These are phyloP conservation scores for Muntiacus reevesi DNA, from an alignment of 2,113 vertebrate species.

Conservation along the genomic window DNA sequence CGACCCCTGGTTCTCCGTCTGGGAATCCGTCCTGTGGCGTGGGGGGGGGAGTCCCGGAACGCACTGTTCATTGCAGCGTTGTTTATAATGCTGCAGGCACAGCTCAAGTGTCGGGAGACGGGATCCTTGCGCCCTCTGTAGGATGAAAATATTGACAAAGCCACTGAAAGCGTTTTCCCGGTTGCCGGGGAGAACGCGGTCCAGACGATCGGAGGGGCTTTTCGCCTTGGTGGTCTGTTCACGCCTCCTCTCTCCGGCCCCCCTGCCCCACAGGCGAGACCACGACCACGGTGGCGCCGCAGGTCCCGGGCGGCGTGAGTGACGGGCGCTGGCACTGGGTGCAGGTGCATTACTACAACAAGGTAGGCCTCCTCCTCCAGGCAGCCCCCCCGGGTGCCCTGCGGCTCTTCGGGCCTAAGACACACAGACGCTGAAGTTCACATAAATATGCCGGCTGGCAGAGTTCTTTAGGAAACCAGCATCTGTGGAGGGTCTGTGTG, in stretches of 20 bases:
- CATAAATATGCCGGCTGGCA: rapidly evolving
- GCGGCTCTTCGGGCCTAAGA: rapidly evolving
- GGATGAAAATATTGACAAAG: rapidly evolving
- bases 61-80: rapidly evolving
- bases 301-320: slow-evolving; percentile 90
- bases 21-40: rapidly evolving
- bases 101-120: rapidly evolving
- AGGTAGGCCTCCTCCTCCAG: slow-evolving; percentile 82
- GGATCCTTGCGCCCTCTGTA: rapidly evolving
- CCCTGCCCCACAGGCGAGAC: slow-evolving; percentile 85
- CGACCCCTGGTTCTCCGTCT: rapidly evolving
- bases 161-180: rapidly evolving
- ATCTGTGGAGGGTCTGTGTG: not conserved
- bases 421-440: rapidly evolving
- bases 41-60: rapidly evolving
- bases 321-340: slow-evolving; percentile 96
- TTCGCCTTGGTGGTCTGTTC: rapidly evolving
- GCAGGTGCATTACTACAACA: slow-evolving; percentile 97
- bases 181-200: rapidly evolving
- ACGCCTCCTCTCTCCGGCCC: not conserved
- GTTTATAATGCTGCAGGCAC: rapidly evolving
- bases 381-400: rapidly evolving
- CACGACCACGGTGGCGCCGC: slow-evolving; percentile 90
- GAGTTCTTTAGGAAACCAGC: rapidly evolving
- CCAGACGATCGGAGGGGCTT: not conserved